Conservation (phyloP, 92 coral and sea anemone species). For the Phenganax marumi region DNA sequence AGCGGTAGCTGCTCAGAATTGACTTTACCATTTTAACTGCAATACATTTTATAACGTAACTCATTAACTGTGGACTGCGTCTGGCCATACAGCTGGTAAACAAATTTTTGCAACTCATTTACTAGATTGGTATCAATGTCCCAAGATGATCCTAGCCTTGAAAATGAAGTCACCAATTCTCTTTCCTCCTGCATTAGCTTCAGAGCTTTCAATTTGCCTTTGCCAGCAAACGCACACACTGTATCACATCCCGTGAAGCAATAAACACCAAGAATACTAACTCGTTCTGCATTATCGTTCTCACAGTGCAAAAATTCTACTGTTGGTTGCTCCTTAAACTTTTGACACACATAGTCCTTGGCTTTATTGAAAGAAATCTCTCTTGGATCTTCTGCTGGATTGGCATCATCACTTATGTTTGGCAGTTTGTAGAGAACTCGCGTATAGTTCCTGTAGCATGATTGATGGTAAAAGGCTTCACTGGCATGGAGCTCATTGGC, state of each 20-base stretch:
- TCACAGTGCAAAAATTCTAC: too few species aligned
- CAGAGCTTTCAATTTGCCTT: constrained; percentile 2
- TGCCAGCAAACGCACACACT: constrained; percentile 22
- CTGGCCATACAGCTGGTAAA: constrained; percentile 21
- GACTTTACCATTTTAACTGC: constrained; percentile 11
- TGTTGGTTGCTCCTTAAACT: constrained; percentile 15
- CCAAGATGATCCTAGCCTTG: constrained; percentile 2
- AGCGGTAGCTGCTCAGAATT: constrained; percentile 15
- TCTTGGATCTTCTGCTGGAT: constrained; percentile 9
- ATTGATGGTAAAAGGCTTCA: constrained; percentile 48
- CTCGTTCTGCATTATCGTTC: too few species aligned
- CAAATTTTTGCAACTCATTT: background rate
- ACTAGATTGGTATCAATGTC: constrained; percentile 7
- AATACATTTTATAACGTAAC: constrained; percentile 23
- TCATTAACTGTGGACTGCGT: constrained; percentile 5
- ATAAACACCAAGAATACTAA: background rate
- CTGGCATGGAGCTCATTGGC: constrained; percentile 44
- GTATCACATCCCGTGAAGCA: background rate
- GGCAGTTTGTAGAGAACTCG: constrained; percentile 30
- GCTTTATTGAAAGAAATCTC: constrained; percentile 7
- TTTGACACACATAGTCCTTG: background rate
- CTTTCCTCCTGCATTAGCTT: constrained; percentile 7
- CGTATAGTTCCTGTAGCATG: constrained; percentile 49
- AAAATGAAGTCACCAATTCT: constrained; percentile 1
- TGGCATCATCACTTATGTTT: constrained; percentile 20